These are phyloP conservation scores for Drosophila melanogaster DNA, from an alignment of 1,140 invertebrate genomes.

Conservation along the genomic window DNA sequence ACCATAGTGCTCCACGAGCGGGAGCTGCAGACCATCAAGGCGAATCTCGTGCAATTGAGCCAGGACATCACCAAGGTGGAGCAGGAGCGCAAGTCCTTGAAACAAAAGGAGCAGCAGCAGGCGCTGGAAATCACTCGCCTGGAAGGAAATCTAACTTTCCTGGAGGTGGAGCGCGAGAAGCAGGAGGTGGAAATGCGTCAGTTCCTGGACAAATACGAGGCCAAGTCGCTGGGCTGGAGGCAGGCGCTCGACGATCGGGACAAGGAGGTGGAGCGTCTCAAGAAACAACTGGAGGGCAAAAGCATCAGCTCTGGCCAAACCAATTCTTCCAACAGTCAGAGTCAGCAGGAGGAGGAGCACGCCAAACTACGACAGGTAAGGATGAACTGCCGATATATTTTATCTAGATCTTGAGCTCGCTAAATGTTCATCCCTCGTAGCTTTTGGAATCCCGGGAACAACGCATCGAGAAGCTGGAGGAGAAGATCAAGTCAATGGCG, in stretches of 20 bases:
- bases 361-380: constrained; percentile 65
- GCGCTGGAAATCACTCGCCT: constrained; percentile 62
- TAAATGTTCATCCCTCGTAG: constrained; percentile 19
- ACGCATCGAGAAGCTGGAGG: constrained; percentile 72
- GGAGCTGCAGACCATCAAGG: constrained; percentile 60
- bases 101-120: constrained; percentile 55
- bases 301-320: constrained; percentile 17
- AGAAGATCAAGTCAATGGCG: constrained; percentile 66
- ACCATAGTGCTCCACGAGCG: constrained; percentile 72
- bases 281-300: constrained; percentile 34
- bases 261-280: constrained; percentile 57
- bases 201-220: constrained; percentile 72
- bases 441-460: constrained; percentile 67
- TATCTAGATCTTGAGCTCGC: too few relatives aligned
- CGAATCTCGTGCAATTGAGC: constrained; percentile 58
- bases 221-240: constrained; percentile 60
- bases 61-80: constrained; percentile 66
- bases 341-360: constrained; percentile 50
- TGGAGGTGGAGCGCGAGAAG: constrained; percentile 77
- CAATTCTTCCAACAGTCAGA: constrained; percentile 41
- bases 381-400: not conserved
- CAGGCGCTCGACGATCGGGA: constrained; percentile 69
- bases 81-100: constrained; percentile 60
- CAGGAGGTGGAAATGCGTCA: constrained; percentile 73
- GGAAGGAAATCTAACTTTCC: constrained; percentile 72